phyloP scores from a whole-genome alignment of 2,113 vertebrate genomes.

The Dryoscopus gambensis region DNA sequence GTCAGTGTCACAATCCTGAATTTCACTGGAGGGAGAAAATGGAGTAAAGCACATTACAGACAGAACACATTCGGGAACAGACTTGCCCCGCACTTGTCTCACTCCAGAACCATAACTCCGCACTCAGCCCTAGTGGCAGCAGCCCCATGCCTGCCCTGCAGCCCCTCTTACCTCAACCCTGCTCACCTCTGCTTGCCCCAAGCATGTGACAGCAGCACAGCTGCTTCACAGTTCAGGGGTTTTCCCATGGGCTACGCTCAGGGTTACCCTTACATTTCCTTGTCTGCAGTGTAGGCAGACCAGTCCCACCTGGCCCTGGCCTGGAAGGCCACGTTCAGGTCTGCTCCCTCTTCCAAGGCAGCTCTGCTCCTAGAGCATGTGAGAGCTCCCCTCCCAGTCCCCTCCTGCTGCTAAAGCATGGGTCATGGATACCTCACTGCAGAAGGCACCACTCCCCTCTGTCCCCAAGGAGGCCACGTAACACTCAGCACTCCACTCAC shows the following conservation, averaged over 20 bases:
- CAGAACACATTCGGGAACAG: rapidly evolving
- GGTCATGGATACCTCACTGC: too few relatives aligned
- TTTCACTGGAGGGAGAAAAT: conserved; percentile 25
- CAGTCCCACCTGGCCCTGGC: background rate
- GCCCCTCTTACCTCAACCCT: background rate
- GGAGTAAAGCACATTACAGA: background rate
- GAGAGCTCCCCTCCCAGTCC: background rate
- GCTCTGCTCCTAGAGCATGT: background rate
- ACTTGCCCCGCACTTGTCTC: background rate
- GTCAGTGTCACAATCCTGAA: conserved; percentile 35
- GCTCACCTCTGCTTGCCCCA: background rate
- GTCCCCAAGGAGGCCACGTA: rapidly evolving
- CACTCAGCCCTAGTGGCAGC: background rate
- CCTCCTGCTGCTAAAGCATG: background rate
- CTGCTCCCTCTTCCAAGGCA: background rate
- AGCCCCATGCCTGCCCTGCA: background rate
- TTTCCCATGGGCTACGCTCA: background rate
- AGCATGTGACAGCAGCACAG: rapidly evolving
- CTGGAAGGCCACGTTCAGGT: background rate
- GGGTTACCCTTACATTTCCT: background rate
- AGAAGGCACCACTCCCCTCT: background rate
- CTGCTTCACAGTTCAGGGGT: background rate
- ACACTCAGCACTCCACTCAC: rapidly evolving
- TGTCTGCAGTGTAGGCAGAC: background rate
- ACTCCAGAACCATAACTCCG: background rate